Evolutionary conservation across 1,140 invertebrate genomes (phyloP).

Genomic region (Bombus turneri): DNA sequence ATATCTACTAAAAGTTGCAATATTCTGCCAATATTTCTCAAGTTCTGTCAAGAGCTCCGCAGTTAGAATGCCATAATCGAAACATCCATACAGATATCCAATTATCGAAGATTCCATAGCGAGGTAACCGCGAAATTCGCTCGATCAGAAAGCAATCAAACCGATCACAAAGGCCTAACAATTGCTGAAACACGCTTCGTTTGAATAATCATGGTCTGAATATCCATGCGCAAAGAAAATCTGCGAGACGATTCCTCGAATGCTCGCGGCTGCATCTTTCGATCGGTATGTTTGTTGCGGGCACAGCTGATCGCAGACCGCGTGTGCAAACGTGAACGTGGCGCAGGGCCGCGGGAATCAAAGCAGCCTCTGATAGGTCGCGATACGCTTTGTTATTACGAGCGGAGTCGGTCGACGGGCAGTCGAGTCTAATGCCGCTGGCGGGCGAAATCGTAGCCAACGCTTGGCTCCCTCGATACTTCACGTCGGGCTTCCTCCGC

Average conservation of each 20-base stretch:
- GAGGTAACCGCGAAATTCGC: background rate
- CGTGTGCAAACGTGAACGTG: background rate
- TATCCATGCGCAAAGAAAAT: background rate
- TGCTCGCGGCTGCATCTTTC: background rate
- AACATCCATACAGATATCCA: background rate
- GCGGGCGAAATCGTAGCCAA: constrained; percentile 53
- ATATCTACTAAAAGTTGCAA: background rate
- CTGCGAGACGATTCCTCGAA: background rate
- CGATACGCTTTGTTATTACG: constrained; percentile 69
- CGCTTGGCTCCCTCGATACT: constrained; percentile 65
- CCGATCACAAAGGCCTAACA: background rate
- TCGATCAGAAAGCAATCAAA: background rate
- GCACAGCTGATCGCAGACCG: constrained; percentile 52
- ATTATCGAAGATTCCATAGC: background rate
- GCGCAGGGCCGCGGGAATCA: constrained; percentile 36
- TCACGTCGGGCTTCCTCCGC: constrained; percentile 66
- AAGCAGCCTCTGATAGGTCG: constrained; percentile 63
- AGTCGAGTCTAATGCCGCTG: constrained; percentile 59
- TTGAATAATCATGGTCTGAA: background rate
- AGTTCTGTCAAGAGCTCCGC: background rate
- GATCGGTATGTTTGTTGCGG: background rate
- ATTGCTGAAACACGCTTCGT: background rate
- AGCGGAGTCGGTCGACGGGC: constrained; percentile 52
- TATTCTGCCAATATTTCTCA: background rate
- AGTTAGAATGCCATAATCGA: background rate